A percentile compares a stretch with the other conserved stretches of the same genome.
These are phyloP conservation scores for Lithobates pipiens DNA, from an alignment of 2,797 vertebrate genomes.

Conservation along the genomic window DNA sequence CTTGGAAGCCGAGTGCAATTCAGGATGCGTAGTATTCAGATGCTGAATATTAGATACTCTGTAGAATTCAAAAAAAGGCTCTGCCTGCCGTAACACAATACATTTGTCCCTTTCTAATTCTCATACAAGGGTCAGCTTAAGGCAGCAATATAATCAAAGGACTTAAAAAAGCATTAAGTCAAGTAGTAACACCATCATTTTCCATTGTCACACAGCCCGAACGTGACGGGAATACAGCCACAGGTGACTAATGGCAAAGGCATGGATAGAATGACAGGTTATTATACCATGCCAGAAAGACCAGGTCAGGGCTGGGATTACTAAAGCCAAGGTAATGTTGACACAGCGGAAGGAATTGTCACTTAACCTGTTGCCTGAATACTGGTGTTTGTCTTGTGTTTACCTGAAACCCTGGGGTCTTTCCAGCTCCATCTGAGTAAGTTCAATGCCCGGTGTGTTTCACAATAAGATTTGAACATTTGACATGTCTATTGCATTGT, in stretches of 20 bases:
- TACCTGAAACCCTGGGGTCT: not conserved
- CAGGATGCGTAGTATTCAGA: no score
- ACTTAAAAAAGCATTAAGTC: no score
- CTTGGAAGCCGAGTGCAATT: no score
- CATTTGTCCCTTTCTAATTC: no score
- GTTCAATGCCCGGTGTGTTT: not conserved
- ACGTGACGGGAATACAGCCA: not conserved
- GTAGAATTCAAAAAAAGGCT: no score
- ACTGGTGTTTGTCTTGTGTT: not conserved
- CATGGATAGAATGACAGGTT: conserved; percentile 10
- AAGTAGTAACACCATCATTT: not conserved
- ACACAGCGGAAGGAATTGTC: conserved; percentile 8
- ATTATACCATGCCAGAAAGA: not conserved
- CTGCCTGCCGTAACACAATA: no score
- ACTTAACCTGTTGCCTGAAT: not conserved
- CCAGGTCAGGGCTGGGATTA: not conserved
- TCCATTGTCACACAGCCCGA: not conserved
- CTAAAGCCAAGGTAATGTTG: not conserved
- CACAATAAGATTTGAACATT: not conserved
- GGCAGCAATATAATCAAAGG: no score
- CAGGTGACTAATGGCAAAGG: conserved; percentile 11
- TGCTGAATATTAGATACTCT: no score
- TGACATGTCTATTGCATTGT: not conserved
- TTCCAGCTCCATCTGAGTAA: not conserved
- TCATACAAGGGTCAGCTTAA: no score